phyloP scores from a whole-genome alignment of 2,797 vertebrate genomes.

The Epinephelus coioides region DNA sequence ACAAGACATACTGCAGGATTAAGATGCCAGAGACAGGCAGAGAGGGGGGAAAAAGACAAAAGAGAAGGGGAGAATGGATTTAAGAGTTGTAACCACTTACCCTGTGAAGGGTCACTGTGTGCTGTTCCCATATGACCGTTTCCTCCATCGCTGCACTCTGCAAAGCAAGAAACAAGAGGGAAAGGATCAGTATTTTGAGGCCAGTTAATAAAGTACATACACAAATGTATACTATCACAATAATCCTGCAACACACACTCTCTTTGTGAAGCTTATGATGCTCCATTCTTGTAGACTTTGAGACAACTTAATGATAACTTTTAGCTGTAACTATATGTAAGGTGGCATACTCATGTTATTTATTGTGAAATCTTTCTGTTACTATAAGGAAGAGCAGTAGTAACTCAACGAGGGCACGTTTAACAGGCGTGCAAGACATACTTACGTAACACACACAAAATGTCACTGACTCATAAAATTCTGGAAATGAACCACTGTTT shows the following conservation, averaged over 20 bases:
- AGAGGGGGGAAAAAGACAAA: conserved; percentile 29
- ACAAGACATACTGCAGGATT: conserved; percentile 59
- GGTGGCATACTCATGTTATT: neutral
- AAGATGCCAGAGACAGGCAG: conserved; percentile 32
- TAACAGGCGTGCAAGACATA: neutral
- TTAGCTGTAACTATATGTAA: too few relatives aligned
- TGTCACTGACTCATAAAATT: neutral
- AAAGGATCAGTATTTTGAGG: conserved; percentile 37
- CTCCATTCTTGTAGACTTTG: neutral
- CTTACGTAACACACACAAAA: neutral
- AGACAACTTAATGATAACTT: neutral
- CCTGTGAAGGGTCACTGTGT: conserved; percentile 99
- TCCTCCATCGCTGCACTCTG: conserved; percentile 99
- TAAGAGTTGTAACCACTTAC: conserved; percentile 86
- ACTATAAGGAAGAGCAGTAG: neutral
- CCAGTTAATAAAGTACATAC: neutral
- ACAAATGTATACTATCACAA: neutral
- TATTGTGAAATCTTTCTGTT: neutral
- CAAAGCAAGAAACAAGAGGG: conserved; percentile 59
- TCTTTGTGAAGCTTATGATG: neutral
- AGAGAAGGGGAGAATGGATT: conserved; percentile 59
- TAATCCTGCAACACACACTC: neutral
- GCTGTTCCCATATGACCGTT: conserved; percentile 99
- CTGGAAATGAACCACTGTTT: conserved; percentile 1
- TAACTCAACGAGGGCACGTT: neutral